Evolutionary conservation across 2,888 invertebrate species (phyloP), one percentile per base, ranked within the genome.

Genomic region (Lutraria lutraria): DNA sequence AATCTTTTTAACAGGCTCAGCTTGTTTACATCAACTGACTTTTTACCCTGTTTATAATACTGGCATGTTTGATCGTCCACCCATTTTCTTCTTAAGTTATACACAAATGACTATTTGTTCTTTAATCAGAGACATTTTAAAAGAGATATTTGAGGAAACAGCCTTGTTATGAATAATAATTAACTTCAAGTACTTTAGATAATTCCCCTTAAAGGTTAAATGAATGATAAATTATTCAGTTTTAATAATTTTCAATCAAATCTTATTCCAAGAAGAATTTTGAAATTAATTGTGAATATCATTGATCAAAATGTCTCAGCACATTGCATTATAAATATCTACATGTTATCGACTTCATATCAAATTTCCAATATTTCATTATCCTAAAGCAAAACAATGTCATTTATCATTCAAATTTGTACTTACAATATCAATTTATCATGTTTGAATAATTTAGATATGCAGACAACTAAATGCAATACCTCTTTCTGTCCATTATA

Each of bases 21-120:
- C 25, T 54, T 76, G 34, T 85, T 85, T 80, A 79, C 85, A 60
- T 72, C n/a, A 80, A 19, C 80, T 79, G 31, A 76, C 72, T 85
- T 34, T 43, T 80, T 80, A 80, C 76, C 56, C 60, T 21, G 76
- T 19, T 76, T 34, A 19, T 34, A 31, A 76, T 34, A 76, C 31
- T 76, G 76, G 34, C 76, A 76, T 76, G 34, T 76, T 76, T 76
- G 76, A 76, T 15, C 15, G 0, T 76, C 16, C 31, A 31, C 76
- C 76, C 76, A 76, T 76, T 34, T 76, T 76, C 76, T 76, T 31
- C 76, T 31, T 34, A 12, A 16, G 16, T 76, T 76, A 15, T 16
- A 31, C 16, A 10, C 10, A 31, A 72, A 31, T 72, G 0, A 72
- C 72, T 31, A 31, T 72, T 72, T 72, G 72, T 72, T 72, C 21